Percentiles rank a stretch among this genome's conserved stretches.
Conservation (phyloP, 2,888 invertebrate genomes). For the Agriopis leucophaearia region DNA sequence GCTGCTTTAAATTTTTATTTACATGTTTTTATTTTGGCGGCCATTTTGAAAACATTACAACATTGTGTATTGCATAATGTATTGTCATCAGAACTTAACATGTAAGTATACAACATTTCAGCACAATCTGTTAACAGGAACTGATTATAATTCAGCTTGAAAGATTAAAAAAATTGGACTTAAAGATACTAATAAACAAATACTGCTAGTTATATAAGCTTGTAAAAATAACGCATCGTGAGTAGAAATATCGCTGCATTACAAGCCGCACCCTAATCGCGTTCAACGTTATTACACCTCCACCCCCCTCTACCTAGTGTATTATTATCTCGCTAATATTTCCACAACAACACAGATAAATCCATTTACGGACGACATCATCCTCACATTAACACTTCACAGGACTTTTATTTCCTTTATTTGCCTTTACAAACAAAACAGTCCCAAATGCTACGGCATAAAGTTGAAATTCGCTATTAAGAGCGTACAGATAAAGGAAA, state of each 20-base stretch:
- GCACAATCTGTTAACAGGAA: no score
- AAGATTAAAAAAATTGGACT: no score
- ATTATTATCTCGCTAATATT: slow-evolving; percentile 17
- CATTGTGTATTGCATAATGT: no score
- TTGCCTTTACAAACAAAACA: slow-evolving; percentile 8
- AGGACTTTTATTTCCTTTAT: slow-evolving; percentile 11
- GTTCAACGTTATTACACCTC: slow-evolving; percentile 16
- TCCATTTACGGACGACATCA: slow-evolving; percentile 35
- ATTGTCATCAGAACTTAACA: no score
- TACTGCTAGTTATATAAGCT: no score
- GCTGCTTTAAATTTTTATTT: no score
- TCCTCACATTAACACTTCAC: slow-evolving; percentile 39
- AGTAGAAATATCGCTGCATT: not conserved
- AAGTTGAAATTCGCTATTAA: slow-evolving; percentile 5
- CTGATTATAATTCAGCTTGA: no score
- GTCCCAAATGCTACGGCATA: slow-evolving; percentile 1
- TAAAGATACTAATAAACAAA: no score
- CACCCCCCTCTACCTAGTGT: not conserved
- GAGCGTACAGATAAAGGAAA: not conserved
- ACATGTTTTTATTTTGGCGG: no score
- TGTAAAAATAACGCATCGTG: no score
- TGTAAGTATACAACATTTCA: no score
- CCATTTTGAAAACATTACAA: no score
- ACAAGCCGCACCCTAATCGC: slow-evolving; percentile 20
- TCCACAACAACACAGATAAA: slow-evolving; percentile 35